phyloP scores from a whole-genome alignment of 2,888 invertebrate genomes.

The Drosophila affinis region DNA sequence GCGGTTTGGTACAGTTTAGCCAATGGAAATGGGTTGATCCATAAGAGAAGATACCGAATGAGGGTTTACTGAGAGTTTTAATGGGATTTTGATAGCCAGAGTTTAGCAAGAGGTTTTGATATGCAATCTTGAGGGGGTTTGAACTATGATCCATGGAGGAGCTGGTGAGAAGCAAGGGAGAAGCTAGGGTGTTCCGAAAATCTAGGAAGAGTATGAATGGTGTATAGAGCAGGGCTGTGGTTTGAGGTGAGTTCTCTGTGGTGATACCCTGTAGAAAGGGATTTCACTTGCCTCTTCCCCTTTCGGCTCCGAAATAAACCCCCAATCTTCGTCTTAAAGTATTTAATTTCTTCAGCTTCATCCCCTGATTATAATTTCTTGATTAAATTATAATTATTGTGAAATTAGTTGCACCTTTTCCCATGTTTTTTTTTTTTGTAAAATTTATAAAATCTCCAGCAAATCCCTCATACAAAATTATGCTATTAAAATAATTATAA shows the following conservation, averaged over 20 bases:
- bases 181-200: too few species aligned
- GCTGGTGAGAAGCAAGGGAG: too few species aligned
- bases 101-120: neutral
- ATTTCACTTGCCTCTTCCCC: too few species aligned
- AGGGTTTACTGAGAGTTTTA: neutral
- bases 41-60: neutral
- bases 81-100: neutral
- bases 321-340: too few species aligned
- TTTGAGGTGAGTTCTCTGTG: too few species aligned
- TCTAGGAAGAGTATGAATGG: too few species aligned
- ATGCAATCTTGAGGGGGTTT: neutral
- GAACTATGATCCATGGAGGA: neutral
- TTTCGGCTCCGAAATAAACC: too few species aligned
- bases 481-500: slow-evolving; percentile 3
- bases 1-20: slow-evolving; percentile 7
- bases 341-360: neutral
- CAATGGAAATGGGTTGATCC: neutral
- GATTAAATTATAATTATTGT: neutral
- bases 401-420: neutral
- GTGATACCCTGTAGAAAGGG: too few species aligned
- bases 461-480: neutral
- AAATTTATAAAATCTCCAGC: neutral
- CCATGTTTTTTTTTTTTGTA: neutral
- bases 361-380: neutral
- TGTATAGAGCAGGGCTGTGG: neutral